Base-by-base conservation (phyloP, 2,888 invertebrate species). In the Flabesymbios commensalis region DNA sequence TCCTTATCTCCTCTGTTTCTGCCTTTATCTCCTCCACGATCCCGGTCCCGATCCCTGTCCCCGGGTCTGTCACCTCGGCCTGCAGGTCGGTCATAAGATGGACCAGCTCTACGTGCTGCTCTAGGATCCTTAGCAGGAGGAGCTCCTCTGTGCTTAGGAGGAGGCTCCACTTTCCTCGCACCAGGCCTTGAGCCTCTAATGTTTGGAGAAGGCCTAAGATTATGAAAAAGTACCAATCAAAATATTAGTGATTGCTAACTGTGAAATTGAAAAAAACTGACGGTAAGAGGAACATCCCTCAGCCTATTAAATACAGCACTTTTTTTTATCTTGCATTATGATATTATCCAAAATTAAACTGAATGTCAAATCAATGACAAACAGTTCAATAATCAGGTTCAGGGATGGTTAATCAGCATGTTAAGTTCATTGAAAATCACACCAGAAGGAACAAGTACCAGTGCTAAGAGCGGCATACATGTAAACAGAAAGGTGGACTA, bases 141-240 rank as follows among this genome's bases (percentile, higher is more conserved):
- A n/a, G 31, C 43, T n/a, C 17, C 33, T 19, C 19, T 49, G 10
- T 31, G 26, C 14, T 14, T 32, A 28, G 29, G 7, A 7, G 49
- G 31, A n/a, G 69, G 63, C 52, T 58, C 63, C 3, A 60, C 48
- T 43, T 57, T 62, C 36, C 57, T 57, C 5, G 63, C 39, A 1
- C 47, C 56, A 24, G 66, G 63, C 28, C 62, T 57, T 17, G 51
- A 45, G 5, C 68, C 67, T n/a, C 65, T 68, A 7, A 75, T 72
- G 56, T 77, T 77, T 26, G 78, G 79, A 1, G 77, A 77, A 1
- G 77, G 78, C 66, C 79, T 78, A 61, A 22, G 43, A 10, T 53
- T 33, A 22, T 33, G 5, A 56, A 49, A 56, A 33, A 17, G 14
- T 26, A 7, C 24, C 51, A 5, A 14, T 53, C 28, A 53, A 22